These are phyloP conservation scores for Muschampia plurimacula DNA, from an alignment of 2,888 invertebrate species.

Conservation along the genomic window DNA sequence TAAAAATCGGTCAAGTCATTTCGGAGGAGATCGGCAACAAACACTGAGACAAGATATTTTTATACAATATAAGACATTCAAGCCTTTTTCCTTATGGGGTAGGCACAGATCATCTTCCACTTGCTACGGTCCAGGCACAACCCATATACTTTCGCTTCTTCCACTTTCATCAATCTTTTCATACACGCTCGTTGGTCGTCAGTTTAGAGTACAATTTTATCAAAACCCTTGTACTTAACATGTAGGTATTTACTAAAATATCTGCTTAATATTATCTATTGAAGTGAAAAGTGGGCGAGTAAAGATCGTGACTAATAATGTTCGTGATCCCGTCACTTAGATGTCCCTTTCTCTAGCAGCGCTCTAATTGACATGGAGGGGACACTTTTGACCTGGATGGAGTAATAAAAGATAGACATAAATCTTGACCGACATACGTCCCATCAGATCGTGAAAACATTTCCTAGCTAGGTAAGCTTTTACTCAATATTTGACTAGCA, in stretches of 20 bases:
- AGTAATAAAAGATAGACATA: neutral
- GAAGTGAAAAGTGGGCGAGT: neutral
- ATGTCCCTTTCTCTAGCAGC: neutral
- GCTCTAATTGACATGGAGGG: slow-evolving; percentile 1
- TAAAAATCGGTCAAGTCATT: too few relatives aligned
- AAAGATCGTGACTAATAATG: neutral
- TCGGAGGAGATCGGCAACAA: too few relatives aligned
- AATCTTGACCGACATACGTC: neutral
- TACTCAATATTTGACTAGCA: neutral
- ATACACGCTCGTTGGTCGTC: too few relatives aligned
- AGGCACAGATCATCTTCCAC: too few relatives aligned
- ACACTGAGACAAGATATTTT: too few relatives aligned
- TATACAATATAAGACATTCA: too few relatives aligned
- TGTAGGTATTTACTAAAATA: neutral
- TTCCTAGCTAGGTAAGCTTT: neutral
- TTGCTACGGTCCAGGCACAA: too few relatives aligned
- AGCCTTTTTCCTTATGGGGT: too few relatives aligned
- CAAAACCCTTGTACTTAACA: too few relatives aligned
- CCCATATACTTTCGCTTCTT: too few relatives aligned
- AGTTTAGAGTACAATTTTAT: neutral
- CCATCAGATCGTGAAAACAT: neutral
- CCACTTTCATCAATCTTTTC: too few relatives aligned
- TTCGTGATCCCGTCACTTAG: neutral
- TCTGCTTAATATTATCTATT: neutral
- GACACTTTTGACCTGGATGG: slow-evolving; percentile 1